phyloP scores from a whole-genome alignment of 2,797 vertebrate genomes.

The Dryobates pubescens region DNA sequence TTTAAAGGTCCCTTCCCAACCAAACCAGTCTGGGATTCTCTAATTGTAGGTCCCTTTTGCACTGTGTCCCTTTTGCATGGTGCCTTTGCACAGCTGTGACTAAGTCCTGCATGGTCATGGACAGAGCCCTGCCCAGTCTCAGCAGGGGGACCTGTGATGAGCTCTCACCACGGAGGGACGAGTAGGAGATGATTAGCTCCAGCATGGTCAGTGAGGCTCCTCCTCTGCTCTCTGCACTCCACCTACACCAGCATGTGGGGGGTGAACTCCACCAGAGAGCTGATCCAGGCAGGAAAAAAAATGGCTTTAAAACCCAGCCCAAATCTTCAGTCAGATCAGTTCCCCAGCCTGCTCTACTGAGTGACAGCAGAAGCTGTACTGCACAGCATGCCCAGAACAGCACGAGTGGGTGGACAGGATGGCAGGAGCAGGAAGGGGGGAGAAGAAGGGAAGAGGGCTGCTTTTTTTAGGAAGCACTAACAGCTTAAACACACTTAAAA shows the following conservation, averaged over 20 bases:
- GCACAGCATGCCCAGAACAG: conserved; percentile 59
- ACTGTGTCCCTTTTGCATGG: neutral
- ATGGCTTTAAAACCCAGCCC: neutral
- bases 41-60: neutral
- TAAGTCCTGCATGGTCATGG: neutral
- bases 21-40: neutral
- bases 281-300: neutral
- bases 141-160: neutral
- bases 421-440: conserved; percentile 44
- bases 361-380: conserved; percentile 54
- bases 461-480: conserved; percentile 61
- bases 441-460: conserved; percentile 9
- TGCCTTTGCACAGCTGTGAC: neutral
- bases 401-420: conserved; percentile 39
- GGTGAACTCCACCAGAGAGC: neutral
- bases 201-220: accelerated
- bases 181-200: neutral
- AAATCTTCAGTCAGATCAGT: conserved; percentile 3
- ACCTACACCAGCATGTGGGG: accelerated
- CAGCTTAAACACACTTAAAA: conserved; percentile 40
- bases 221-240: neutral
- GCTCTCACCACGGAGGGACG: neutral
- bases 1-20: neutral
- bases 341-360: conserved; percentile 20
- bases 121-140: neutral